These are phyloP conservation scores for Pseudochaenichthys georgianus DNA, from an alignment of 2,797 vertebrate genomes.

Conservation along the genomic window DNA sequence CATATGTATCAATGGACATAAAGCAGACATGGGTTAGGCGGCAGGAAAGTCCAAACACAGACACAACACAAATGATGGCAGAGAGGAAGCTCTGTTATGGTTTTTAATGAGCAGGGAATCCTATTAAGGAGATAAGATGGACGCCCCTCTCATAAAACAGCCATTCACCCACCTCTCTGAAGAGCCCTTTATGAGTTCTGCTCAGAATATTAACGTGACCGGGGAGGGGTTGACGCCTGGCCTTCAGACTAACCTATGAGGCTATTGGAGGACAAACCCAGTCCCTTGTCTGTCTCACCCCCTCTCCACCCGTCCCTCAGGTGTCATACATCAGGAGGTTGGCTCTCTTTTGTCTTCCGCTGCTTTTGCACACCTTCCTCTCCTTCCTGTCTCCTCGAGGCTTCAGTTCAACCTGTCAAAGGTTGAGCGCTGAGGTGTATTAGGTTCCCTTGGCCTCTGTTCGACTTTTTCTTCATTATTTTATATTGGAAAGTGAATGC, in stretches of 20 bases:
- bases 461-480: too few relatives aligned
- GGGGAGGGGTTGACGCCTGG: constrained; percentile 2
- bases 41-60: constrained; percentile 5
- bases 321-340: too few relatives aligned
- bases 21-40: neutral
- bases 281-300: neutral
- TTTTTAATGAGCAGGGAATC: constrained; percentile 51
- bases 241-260: neutral
- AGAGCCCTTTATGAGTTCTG: constrained; percentile 39
- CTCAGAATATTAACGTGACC: constrained; percentile 39
- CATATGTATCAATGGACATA: constrained; percentile 16
- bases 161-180: constrained; percentile 32
- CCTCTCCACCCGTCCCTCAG: too few relatives aligned
- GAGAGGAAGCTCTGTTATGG: neutral
- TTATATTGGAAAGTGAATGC: too few relatives aligned
- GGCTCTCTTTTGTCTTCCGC: too few relatives aligned
- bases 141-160: constrained; percentile 42
- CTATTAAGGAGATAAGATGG: constrained; percentile 57
- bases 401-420: too few relatives aligned
- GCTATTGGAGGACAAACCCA: neutral
- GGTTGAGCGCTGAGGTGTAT: too few relatives aligned
- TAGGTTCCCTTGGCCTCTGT: too few relatives aligned
- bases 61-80: neutral
- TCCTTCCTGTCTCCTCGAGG: too few relatives aligned
- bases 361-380: too few relatives aligned